Base-by-base conservation (phyloP, 2,888 invertebrate genomes). In the Atrina japonica region DNA sequence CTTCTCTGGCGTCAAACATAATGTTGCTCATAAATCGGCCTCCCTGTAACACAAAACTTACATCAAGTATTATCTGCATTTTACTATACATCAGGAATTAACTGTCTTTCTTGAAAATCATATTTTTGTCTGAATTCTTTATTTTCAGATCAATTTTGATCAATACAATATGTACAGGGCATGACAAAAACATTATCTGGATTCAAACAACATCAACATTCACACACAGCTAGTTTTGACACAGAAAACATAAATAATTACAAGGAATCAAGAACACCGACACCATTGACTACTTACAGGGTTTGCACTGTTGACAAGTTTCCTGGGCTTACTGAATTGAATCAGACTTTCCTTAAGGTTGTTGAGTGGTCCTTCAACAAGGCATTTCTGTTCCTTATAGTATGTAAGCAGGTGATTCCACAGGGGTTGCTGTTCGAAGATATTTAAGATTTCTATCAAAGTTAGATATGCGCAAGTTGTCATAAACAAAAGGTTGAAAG, bases 321-420 rank as follows among this genome's bases (percentile, higher is more conserved):
- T 98, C 91, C 97, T 97, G 1, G 98, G 98, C 91, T 98, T 99
- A 35, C 97, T 96, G 91, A 99, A 97, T 90, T 97, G 97, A 71
- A 99, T 97, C 87, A 97, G 94, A 0, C 97, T 97, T 90, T 98
- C 97, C 88, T 98, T 98, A 65, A 99, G 92, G 91, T 99, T 99
- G 82, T 97, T 98, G 41, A 99, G 92, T 0, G 99, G 98, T 0
- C 99, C 99, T 91, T 99, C 99, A 5, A 99, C 98, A 21, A 99
- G 92, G 45, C 97, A 96, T 89, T 97, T 96, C 77, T 98, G 96
- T 90, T 99, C 99, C 90, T 99, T 99, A 92, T 97, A 99, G 90
- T 98, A 98, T 49, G 96, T 97, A 73, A 99, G 92, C 82, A 99
- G 92, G 88, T 99, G 98, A 91, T 99, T 98, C 99, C 99, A 99